These are phyloP conservation scores for Tachycineta bicolor DNA, from an alignment of 2,113 vertebrate species.

Conservation along the genomic window DNA sequence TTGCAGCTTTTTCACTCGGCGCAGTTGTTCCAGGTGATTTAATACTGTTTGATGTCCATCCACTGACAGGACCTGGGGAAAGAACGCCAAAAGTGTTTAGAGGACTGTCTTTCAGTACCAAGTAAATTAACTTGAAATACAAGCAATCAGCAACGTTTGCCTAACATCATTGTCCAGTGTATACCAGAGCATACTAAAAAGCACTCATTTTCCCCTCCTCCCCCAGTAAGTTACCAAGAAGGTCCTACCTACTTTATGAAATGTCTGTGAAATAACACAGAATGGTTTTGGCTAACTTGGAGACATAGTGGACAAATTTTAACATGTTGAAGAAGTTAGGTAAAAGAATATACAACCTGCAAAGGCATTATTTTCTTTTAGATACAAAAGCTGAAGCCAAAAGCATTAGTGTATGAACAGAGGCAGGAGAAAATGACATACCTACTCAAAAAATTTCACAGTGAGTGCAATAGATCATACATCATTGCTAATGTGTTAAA, in stretches of 20 bases:
- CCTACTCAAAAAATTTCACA: background rate
- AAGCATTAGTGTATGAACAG: background rate
- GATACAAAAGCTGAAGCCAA: slow-evolving; percentile 1
- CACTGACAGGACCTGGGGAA: slow-evolving; percentile 75
- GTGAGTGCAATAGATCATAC: background rate
- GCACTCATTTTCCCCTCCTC: background rate
- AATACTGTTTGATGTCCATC: slow-evolving; percentile 74
- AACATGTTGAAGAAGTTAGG: background rate
- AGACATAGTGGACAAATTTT: background rate
- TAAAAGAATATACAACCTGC: background rate
- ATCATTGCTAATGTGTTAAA: background rate
- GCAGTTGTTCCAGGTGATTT: slow-evolving; percentile 44
- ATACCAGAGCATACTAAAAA: background rate
- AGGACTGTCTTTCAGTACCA: background rate
- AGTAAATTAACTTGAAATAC: background rate
- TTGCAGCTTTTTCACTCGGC: slow-evolving; percentile 15
- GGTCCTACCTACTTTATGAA: background rate
- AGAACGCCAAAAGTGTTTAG: background rate
- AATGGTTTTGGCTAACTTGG: background rate
- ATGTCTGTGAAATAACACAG: slow-evolving; percentile 1
- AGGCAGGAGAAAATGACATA: background rate
- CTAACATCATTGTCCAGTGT: background rate
- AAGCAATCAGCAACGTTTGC: background rate
- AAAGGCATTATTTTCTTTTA: slow-evolving; percentile 10
- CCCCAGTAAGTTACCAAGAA: background rate